Conservation (phyloP, 2,888 invertebrate species). For the Schrankia costaestrigalis region DNA sequence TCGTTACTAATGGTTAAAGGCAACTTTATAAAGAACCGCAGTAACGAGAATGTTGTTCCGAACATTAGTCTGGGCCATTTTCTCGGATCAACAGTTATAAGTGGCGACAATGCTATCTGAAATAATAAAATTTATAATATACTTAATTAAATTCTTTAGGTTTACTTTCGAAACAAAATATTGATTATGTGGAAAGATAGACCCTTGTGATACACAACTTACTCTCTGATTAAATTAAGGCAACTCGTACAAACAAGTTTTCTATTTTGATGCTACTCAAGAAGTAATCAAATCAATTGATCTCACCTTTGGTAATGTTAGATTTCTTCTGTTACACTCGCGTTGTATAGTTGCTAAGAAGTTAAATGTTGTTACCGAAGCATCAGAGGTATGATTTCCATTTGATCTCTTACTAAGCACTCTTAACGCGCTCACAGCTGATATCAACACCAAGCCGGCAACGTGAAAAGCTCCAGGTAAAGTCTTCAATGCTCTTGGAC, state of each 20-base stretch:
- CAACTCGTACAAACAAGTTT: too few species aligned
- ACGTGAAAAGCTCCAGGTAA: constrained; percentile 82
- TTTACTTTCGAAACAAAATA: too few species aligned
- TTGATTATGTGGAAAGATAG: too few species aligned
- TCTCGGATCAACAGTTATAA: constrained; percentile 65
- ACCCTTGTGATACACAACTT: too few species aligned
- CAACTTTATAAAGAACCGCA: constrained; percentile 45
- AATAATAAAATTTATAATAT: too few species aligned
- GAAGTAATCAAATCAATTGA: not conserved
- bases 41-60: constrained; percentile 35
- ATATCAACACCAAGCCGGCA: constrained; percentile 83
- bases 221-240: too few species aligned
- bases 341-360: constrained; percentile 63
- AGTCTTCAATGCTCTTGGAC: constrained; percentile 83
- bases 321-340: constrained; percentile 64
- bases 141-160: too few species aligned
- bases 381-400: constrained; percentile 53
- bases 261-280: too few species aligned
- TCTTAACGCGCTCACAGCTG: constrained; percentile 82
- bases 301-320: constrained; percentile 65
- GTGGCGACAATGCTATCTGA: constrained; percentile 65
- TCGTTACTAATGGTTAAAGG: constrained; percentile 59
- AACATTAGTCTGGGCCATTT: constrained; percentile 65
- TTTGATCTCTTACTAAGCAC: constrained; percentile 80
- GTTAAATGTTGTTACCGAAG: constrained; percentile 65